Conservation (phyloP, 2,888 invertebrate species). For the Nomada fabriciana region DNA sequence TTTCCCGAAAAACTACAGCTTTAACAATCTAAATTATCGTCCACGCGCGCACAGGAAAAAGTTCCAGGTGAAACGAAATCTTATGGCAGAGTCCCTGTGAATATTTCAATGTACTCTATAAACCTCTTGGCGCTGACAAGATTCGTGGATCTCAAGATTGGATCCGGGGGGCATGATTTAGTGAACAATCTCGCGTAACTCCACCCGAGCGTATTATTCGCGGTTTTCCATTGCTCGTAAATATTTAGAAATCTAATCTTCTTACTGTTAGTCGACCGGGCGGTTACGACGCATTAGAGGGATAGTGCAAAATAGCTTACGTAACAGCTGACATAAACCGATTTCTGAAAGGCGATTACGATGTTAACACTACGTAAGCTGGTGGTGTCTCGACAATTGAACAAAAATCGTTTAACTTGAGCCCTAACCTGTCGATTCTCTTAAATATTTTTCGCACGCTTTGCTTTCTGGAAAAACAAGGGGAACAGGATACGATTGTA, state of each 20-base stretch:
- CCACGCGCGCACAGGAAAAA: no score
- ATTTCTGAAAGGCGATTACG: constrained; percentile 37
- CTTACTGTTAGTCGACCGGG: constrained; percentile 7
- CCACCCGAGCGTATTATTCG: background rate
- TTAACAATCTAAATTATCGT: no score
- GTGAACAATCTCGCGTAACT: constrained; percentile 19
- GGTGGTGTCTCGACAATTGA: constrained; percentile 2
- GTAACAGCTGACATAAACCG: constrained; percentile 7
- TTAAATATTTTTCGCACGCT: background rate
- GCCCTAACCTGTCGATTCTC: no score
- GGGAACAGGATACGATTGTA: no score
- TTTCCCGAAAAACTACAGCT: no score
- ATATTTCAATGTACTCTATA: constrained; percentile 5
- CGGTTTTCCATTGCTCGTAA: constrained; percentile 24
- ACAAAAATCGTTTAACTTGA: background rate
- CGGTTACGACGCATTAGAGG: constrained; percentile 12
- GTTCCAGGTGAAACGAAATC: background rate
- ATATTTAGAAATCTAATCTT: constrained; percentile 51
- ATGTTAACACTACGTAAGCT: constrained; percentile 10
- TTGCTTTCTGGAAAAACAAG: background rate
- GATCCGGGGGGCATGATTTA: constrained; percentile 19
- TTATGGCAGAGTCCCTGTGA: no score
- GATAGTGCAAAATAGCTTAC: constrained; percentile 19
- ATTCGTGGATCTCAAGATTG: constrained; percentile 30
- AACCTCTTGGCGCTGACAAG: constrained; percentile 1